Evolutionary conservation across 2,888 invertebrate genomes (phyloP).

Genomic region (Mongoloraphidia duomilia): DNA sequence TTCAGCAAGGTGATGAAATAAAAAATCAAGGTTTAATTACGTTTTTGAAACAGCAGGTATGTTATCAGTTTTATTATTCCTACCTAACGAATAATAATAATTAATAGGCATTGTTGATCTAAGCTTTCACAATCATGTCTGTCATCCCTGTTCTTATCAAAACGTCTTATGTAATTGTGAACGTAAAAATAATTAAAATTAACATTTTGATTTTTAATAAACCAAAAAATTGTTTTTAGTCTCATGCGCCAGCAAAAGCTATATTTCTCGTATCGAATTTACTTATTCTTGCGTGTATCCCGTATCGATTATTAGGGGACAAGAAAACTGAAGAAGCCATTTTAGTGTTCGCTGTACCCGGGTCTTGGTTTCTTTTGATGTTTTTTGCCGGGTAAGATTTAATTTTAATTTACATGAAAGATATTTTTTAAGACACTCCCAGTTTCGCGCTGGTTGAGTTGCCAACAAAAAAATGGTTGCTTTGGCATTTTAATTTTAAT

Average conservation of each 20-base stretch:
- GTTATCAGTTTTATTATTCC: constrained; percentile 10
- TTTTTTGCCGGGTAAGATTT: constrained; percentile 88
- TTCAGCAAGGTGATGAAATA: constrained; percentile 90
- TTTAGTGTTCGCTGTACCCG: constrained; percentile 82
- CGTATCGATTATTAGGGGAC: constrained; percentile 61
- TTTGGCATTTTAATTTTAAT: not conserved
- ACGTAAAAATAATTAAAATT: not conserved
- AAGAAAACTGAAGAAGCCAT: constrained; percentile 79
- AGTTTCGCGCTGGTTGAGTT: not conserved
- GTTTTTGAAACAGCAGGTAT: constrained; percentile 84
- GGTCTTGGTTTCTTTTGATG: constrained; percentile 94
- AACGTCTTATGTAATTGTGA: too few relatives aligned
- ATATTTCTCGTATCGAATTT: constrained; percentile 87
- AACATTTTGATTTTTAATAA: constrained; percentile 2
- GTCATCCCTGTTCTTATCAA: too few relatives aligned
- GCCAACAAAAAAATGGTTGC: too few relatives aligned
- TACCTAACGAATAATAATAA: too few relatives aligned
- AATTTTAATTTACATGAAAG: not conserved
- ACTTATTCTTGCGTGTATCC: constrained; percentile 77
- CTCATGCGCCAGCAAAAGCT: constrained; percentile 86
- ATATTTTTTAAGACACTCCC: not conserved
- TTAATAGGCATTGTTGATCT: not conserved
- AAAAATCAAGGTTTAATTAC: constrained; percentile 83
- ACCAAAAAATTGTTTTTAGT: constrained; percentile 38
- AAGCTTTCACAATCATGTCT: constrained; percentile 1